phyloP scores from a whole-genome alignment of 2,888 invertebrate genomes.

The Dasysyrphus tricinctus region DNA sequence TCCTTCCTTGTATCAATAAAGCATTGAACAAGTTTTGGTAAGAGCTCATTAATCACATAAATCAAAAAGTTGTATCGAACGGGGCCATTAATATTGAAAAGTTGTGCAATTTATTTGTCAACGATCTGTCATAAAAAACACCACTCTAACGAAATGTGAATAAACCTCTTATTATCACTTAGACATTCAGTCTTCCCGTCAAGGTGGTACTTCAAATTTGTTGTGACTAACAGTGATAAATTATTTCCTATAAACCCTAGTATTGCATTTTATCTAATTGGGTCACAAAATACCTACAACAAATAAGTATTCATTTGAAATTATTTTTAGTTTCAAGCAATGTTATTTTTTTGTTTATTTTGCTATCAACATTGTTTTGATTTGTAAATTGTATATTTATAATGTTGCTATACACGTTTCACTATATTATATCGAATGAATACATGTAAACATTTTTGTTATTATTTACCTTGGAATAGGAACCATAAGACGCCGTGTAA shows the following conservation, averaged over 20 bases:
- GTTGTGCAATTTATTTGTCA: neutral
- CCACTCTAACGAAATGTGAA: neutral
- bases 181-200: neutral
- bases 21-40: no score
- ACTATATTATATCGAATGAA: neutral
- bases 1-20: no score
- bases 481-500: conserved; percentile 82
- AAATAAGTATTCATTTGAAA: neutral
- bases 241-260: neutral
- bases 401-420: neutral
- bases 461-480: conserved; percentile 83
- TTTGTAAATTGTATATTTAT: neutral
- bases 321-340: neutral
- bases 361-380: neutral
- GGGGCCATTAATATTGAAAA: neutral
- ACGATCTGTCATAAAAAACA: neutral
- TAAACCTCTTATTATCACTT: neutral
- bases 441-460: conserved; percentile 25
- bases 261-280: conserved; percentile 14
- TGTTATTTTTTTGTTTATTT: neutral
- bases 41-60: no score
- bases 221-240: neutral
- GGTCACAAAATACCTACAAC: conserved; percentile 7
- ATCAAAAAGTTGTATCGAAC: neutral
- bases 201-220: neutral